Conservation (phyloP, 2,797 vertebrate species). For the Lepilemur ruficaudatus region DNA sequence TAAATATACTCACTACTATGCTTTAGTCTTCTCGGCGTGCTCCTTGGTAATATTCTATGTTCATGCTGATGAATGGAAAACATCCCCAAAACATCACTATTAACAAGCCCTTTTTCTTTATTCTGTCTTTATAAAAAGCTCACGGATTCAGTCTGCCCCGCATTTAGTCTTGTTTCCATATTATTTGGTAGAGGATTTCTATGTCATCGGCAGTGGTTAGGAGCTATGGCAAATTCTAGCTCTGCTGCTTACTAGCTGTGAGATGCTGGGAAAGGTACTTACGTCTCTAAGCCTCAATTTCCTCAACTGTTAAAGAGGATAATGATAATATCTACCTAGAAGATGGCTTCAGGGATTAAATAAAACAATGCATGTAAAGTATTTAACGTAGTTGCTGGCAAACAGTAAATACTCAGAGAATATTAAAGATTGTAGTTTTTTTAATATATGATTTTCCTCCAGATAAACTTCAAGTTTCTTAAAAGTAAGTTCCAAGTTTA, state of each 20-base stretch:
- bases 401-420: conserved; percentile 4
- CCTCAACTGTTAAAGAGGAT: not conserved
- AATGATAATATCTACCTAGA: not conserved
- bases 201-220: not conserved
- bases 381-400: not conserved
- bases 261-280: not conserved
- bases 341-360: not conserved
- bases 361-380: not conserved
- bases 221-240: not conserved
- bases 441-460: not conserved
- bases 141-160: not conserved
- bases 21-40: not conserved
- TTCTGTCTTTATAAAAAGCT: not conserved
- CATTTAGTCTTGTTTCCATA: not conserved
- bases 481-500: not conserved
- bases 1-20: not conserved
- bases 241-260: not conserved
- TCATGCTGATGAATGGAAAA: not conserved
- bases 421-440: not conserved
- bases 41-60: not conserved
- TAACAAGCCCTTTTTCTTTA: not conserved
- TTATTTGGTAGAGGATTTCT: not conserved
- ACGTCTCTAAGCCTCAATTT: not conserved
- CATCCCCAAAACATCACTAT: not conserved
- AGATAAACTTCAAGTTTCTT: not conserved